These are phyloP conservation scores for Cranoglanis bouderius DNA, from an alignment of 2,113 vertebrate genomes.

Conservation along the genomic window DNA sequence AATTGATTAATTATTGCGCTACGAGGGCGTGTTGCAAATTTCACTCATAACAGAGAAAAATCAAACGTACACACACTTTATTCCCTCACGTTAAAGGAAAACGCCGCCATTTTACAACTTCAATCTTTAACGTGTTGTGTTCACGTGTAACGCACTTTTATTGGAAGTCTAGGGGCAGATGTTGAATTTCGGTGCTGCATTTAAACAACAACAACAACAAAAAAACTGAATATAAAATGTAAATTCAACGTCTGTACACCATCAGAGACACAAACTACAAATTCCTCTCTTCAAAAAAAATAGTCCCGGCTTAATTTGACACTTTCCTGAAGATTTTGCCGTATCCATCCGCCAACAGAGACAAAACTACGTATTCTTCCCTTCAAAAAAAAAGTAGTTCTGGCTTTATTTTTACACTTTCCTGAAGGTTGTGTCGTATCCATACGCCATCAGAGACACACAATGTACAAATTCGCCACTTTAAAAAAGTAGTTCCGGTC, in stretches of 20 bases:
- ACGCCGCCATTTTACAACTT: neutral
- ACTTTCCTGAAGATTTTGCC: neutral
- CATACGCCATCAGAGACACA: neutral
- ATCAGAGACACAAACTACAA: neutral
- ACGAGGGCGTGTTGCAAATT: constrained; percentile 26
- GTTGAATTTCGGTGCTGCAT: neutral
- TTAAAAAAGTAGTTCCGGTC: neutral
- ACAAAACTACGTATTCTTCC: neutral
- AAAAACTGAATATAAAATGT: too few species aligned
- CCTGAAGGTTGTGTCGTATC: neutral
- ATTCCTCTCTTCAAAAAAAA: neutral
- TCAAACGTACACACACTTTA: constrained; percentile 4
- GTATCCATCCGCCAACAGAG: too few species aligned
- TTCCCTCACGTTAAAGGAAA: neutral
- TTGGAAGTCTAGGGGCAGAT: neutral
- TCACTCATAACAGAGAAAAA: neutral
- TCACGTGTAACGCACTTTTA: too few species aligned
- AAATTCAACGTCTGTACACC: neutral
- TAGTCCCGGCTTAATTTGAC: neutral
- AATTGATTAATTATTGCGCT: neutral
- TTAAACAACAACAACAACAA: too few species aligned
- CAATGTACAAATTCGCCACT: neutral
- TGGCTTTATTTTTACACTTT: neutral
- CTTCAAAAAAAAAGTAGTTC: neutral
- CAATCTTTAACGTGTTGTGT: neutral